These are phyloP conservation scores for Vipera latastei DNA, from an alignment of 2,797 vertebrate genomes.

Conservation along the genomic window DNA sequence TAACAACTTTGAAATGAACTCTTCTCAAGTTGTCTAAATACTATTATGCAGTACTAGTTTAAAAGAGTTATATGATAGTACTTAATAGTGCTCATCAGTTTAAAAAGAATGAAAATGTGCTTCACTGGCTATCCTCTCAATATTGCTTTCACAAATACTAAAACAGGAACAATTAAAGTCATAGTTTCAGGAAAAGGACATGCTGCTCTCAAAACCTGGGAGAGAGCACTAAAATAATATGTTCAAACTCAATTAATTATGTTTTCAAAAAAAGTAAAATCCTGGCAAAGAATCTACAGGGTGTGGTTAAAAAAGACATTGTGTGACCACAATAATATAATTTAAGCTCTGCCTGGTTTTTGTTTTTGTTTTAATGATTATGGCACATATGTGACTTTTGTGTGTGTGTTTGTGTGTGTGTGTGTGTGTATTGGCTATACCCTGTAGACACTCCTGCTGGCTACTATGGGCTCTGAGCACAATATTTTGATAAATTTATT, in stretches of 20 bases:
- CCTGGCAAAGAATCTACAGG: neutral
- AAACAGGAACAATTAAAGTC: constrained; percentile 40
- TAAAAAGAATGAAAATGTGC: constrained; percentile 70
- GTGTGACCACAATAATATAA: neutral
- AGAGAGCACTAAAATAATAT: neutral
- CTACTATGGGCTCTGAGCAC: neutral
- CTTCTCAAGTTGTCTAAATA: constrained; percentile 68
- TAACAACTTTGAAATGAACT: constrained; percentile 65
- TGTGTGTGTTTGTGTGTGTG: no score
- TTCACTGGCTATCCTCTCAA: constrained; percentile 55
- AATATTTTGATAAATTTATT: constrained; percentile 10
- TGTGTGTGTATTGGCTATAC: neutral
- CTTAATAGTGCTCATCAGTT: constrained; percentile 54
- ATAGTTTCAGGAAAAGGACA: constrained; percentile 31
- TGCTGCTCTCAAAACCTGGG: neutral
- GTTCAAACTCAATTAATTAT: neutral
- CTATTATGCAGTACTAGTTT: constrained; percentile 60
- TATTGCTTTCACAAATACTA: constrained; percentile 49
- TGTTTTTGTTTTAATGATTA: neutral
- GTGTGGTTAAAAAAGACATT: neutral
- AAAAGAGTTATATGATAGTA: constrained; percentile 59
- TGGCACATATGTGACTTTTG: neutral
- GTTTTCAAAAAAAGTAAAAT: neutral
- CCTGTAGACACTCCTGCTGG: neutral
- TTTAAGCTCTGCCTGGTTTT: neutral